Evolutionary conservation across 1,140 invertebrate species (phyloP), one percentile per base, ranked within the genome.

Genomic region (Apocrypta bakeri): DNA sequence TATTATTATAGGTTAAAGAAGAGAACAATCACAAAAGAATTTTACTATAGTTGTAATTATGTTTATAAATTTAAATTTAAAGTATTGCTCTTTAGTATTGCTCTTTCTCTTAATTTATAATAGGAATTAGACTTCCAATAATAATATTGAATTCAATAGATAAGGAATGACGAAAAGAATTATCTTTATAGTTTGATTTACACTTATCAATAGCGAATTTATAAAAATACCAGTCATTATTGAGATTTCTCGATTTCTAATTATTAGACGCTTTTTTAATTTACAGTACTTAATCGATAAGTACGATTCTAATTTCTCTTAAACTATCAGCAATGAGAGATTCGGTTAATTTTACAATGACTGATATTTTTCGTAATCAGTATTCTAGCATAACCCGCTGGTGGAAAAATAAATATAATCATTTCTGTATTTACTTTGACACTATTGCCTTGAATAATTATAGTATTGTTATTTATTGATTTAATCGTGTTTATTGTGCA

Each of bases 1-100:
- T 63, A 17, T 76, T 76, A 63, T 61, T 74, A 11, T 37, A 56
- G 29, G 11, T 74, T 56, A 74, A 56, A 56, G 56, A 2, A 42
- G 24, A 21, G 31, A 29, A 21, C 7, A 56, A 0, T 9, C 1
- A 21, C 6, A 24, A 27, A 56, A 56, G 48, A 56, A 56, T 42
- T 29, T 17, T 25, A 42, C 42, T 74, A 42, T 17, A 25, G 40
- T 42, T 74, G 25, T 8, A 42, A 71, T 29, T 71, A 21, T 21
- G 4, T 21, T n/a, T 56, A 17, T 71, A 71, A 42, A 25, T 72
- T 72, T 12, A 25, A 72, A 40, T 72, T 72, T 72, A n/a, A 4
- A 37, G 33, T 37, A 37, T 37, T n/a, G 9, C 48, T 56, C 48
- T 56, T 56, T 37, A 37, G 33, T 37, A 37, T 37, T n/a, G 9